Evolutionary conservation across 2,888 invertebrate genomes (phyloP), one percentile per base, ranked within the genome.

Genomic region (Lasioglossum villosulum): DNA sequence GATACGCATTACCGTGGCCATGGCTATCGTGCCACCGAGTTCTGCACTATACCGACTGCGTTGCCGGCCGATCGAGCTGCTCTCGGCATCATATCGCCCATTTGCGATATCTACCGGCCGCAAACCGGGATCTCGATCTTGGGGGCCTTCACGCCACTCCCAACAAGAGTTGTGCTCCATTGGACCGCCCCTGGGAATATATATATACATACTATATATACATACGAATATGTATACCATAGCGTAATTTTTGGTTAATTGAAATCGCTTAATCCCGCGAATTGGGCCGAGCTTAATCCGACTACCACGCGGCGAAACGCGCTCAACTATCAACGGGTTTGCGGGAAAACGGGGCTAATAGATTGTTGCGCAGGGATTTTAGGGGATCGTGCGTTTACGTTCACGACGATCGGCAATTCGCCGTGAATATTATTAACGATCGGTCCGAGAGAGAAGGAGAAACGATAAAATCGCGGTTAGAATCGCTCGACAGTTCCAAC

Each of bases 1-100:
- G 92, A 93, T 93, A 90, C 93, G 92, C 91, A 93, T 93, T 93
- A 93, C 90, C 88, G 83, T 84, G 80, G 75, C 82, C 52, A 68
- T n/a, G 71, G 89, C 16, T 79, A 84, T 87, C 84, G 81, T 75
- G 56, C 79, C 74, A 77, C 63, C 63, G 16, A 30, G 83, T 80
- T 87, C 83, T 80, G 75, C 85, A 75, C 84, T 77, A 68, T 27
- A 66, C 75, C 81, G 73, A 59, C 75, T 39, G 45, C 73, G 63
- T 66, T 42, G 68, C 75, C 37, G 71, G 37, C 66, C 56, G 73
- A 82, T 59, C 56, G 74, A 70, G 48, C 63, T 52, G 52, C 52
- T 10, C 52, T 52, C 52, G 23, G n/a, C 10, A 52, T 52, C 52
- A n/a, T 52, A 70, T 16, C 52, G 48, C 27, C 52, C 23, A 52